These are phyloP conservation scores for Callocephalon fimbriatum DNA, from an alignment of 2,113 vertebrate species.

Conservation along the genomic window DNA sequence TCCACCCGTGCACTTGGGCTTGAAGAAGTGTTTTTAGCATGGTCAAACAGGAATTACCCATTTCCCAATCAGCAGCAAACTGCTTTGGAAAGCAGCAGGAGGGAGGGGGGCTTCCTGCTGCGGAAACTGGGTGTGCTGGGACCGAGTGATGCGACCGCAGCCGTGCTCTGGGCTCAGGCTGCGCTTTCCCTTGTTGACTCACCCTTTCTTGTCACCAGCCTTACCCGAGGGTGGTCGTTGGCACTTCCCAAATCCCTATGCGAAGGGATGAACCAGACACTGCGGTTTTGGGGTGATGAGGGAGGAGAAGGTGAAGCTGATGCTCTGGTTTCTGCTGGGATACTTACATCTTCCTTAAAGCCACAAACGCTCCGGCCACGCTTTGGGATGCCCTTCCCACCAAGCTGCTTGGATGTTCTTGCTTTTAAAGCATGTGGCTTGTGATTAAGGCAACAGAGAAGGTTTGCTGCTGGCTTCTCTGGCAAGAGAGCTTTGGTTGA, in stretches of 20 bases:
- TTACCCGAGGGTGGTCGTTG: accelerated
- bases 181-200: background rate
- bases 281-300: accelerated
- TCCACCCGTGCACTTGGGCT: accelerated
- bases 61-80: background rate
- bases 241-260: accelerated
- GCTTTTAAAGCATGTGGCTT: accelerated
- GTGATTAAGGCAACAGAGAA: background rate
- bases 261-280: accelerated
- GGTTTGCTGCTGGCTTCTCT: background rate
- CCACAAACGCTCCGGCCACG: background rate
- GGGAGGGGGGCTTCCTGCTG: background rate
- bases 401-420: accelerated
- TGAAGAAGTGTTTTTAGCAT: accelerated
- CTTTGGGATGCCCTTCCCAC: background rate
- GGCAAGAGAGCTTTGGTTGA: background rate
- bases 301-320: background rate
- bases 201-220: background rate
- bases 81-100: background rate
- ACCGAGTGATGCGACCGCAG: accelerated
- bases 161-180: background rate
- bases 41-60: background rate
- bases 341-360: background rate
- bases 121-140: background rate
- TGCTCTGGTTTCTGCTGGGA: background rate